A percentile compares a stretch with the other conserved stretches of the same genome.
These are phyloP conservation scores for Abscondita cerata DNA, from an alignment of 2,888 invertebrate species.

Conservation along the genomic window DNA sequence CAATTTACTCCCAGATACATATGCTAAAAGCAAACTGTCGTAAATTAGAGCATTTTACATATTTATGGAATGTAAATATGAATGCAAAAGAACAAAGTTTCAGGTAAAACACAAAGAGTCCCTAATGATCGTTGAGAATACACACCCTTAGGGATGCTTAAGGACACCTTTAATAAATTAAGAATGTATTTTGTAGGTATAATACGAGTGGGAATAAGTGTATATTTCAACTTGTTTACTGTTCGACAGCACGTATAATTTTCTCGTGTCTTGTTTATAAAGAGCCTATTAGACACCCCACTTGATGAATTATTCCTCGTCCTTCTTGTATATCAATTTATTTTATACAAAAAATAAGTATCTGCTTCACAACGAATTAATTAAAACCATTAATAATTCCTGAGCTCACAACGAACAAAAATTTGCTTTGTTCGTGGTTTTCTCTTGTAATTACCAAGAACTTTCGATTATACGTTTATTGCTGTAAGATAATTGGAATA, in stretches of 20 bases:
- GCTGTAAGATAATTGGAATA: too few relatives aligned
- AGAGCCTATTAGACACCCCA: conserved; percentile 16
- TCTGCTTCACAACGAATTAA: too few relatives aligned
- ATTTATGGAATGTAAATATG: neutral
- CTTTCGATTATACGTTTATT: too few relatives aligned
- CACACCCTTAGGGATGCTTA: neutral
- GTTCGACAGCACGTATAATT: conserved; percentile 20
- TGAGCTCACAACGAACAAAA: too few relatives aligned
- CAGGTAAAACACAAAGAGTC: neutral
- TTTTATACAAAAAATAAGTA: too few relatives aligned
- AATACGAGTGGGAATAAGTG: conserved; percentile 3
- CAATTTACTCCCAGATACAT: neutral
- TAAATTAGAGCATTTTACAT: neutral
- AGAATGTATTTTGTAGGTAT: neutral
- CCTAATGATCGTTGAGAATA: neutral
- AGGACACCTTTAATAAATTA: neutral
- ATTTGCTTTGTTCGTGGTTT: too few relatives aligned
- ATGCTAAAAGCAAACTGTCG: neutral
- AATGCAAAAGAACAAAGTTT: neutral
- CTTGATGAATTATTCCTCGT: conserved; percentile 6
- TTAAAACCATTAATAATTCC: too few relatives aligned
- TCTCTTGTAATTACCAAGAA: too few relatives aligned
- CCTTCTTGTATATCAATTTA: neutral
- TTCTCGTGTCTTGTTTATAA: conserved; percentile 17
- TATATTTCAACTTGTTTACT: conserved; percentile 13